A percentile compares a stretch with the other conserved stretches of the same genome.
Evolutionary conservation across 2,888 invertebrate genomes (phyloP).

Genomic region (Geotrupes spiniger): DNA sequence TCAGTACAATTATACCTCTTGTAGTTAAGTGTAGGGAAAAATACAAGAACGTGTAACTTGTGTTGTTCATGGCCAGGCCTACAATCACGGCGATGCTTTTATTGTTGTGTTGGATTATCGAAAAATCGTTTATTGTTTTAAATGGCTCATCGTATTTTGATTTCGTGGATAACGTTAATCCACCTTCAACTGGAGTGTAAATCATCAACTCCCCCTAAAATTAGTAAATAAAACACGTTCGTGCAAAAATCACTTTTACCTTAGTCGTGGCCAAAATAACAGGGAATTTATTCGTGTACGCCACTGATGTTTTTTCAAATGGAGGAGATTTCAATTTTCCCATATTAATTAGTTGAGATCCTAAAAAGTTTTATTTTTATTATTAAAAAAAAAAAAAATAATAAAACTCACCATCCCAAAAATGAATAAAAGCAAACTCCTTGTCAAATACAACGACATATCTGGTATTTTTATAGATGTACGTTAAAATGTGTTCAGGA

Average conservation of each 20-base stretch:
- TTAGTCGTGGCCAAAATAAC: conserved; percentile 18
- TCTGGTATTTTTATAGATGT: conserved; percentile 23
- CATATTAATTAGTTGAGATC: conserved; percentile 27
- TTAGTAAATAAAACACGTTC: no score
- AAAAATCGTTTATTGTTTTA: conserved; percentile 18
- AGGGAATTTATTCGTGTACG: conserved; percentile 12
- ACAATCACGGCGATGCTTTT: conserved; percentile 29
- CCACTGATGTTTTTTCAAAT: conserved; percentile 19
- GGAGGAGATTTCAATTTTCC: conserved; percentile 24
- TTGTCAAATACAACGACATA: conserved; percentile 32
- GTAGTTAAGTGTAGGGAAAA: conserved; percentile 28
- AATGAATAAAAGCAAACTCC: conserved; percentile 27
- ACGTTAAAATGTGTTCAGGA: conserved; percentile 27
- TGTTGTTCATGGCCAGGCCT: conserved; percentile 26
- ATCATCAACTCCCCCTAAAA: conserved; percentile 19
- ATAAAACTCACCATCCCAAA: conserved; percentile 35
- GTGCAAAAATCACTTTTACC: conserved; percentile 13
- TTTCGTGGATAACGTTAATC: conserved; percentile 11
- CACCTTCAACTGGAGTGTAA: conserved; percentile 11
- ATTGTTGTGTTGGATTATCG: conserved; percentile 19
- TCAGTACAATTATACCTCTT: no score
- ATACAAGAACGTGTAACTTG: conserved; percentile 27
- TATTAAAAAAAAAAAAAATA: conserved; percentile 9
- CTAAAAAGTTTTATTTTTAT: conserved; percentile 23
- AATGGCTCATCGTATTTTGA: conserved; percentile 8